Evolutionary conservation across 2,888 invertebrate species (phyloP), one percentile per base, ranked within the genome.

Genomic region (Acleris cristana): DNA sequence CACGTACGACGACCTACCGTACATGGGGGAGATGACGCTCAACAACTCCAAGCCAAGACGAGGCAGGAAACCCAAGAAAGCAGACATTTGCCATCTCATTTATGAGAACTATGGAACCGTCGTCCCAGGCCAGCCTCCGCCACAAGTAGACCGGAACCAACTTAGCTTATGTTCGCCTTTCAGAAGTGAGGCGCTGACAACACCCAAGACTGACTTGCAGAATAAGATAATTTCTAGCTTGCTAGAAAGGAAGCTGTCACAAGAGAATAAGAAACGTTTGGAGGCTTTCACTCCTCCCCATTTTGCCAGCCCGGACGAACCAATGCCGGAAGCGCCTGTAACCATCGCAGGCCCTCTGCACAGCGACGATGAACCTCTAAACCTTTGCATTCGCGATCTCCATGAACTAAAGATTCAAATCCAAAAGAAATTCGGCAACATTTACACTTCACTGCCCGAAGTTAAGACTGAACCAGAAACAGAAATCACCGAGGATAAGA

Each of bases 101-200:
- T 97, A 98, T 80, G 98, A 98, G 83, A 98, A 98, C 84, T 98
- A 98, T 81, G 98, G 97, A 3, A 97, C 97, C 0, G 96, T 97
- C 16, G 94, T 97, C 59, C 96, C 97, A 0, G 96, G 96, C 0
- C 96, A 96, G 10, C 96, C 96, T 0, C 93, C 91, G 44, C 93
- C 93, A 54, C 90, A 92, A 62, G 94, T 93, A 49, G 92, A 94
- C 51, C 70, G 83, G n/a, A 79, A 76, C 60, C 82, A 81, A 12
- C 71, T 81, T 10, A 79, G 77, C 62, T 76, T 80, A 76, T 76
- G 81, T 40, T 78, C 83, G 0, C 80, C 84, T 2, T 86, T 86
- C 63, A 84, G 89, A 59, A 74, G 75, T 23, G 79, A 82, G 14
- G 73, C 79, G 23, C 57, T 74, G 18, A 84, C 78, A 71, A 83